Conservation (phyloP, 2,888 invertebrate genomes). For the Leistus spinibarbis region DNA sequence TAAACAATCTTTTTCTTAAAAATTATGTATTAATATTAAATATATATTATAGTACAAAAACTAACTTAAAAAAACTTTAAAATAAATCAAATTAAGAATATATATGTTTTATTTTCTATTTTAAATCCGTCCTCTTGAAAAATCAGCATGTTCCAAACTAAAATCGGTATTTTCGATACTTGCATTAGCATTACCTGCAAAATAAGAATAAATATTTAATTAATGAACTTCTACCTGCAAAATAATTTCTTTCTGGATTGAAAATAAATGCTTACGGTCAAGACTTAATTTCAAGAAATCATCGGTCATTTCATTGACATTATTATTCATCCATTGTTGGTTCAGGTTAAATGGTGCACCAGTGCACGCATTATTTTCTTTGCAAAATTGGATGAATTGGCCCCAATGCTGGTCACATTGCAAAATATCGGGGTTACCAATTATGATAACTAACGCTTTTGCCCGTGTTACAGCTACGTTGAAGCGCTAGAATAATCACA, state of each 20-base stretch:
- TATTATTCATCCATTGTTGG: background rate
- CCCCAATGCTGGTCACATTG: slow-evolving; percentile 55
- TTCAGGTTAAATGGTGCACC: slow-evolving; percentile 50
- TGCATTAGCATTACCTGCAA: background rate
- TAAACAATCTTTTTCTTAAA: no score
- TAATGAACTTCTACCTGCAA: slow-evolving; percentile 20
- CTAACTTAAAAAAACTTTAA: slow-evolving; percentile 12
- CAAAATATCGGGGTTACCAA: slow-evolving; percentile 60
- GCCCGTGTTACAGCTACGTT: slow-evolving; percentile 76
- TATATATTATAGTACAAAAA: background rate
- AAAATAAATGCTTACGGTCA: slow-evolving; percentile 27
- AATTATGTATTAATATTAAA: slow-evolving; percentile 6
- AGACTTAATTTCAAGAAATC: slow-evolving; percentile 34
- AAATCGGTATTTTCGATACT: background rate
- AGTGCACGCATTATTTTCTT: slow-evolving; percentile 51
- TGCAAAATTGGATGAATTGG: slow-evolving; percentile 54
- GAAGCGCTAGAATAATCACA: slow-evolving; percentile 63
- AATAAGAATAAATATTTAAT: slow-evolving; percentile 9
- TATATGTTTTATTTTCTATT: background rate
- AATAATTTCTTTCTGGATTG: background rate
- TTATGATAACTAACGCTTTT: slow-evolving; percentile 67
- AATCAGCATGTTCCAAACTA: slow-evolving; percentile 42
- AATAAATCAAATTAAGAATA: slow-evolving; percentile 5
- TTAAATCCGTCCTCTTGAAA: slow-evolving; percentile 50
- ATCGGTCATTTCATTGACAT: slow-evolving; percentile 17